A percentile compares a stretch with the other conserved stretches of the same genome.
Evolutionary conservation across 1,140 invertebrate genomes (phyloP).

Genomic region (Eriosoma lanigerum): DNA sequence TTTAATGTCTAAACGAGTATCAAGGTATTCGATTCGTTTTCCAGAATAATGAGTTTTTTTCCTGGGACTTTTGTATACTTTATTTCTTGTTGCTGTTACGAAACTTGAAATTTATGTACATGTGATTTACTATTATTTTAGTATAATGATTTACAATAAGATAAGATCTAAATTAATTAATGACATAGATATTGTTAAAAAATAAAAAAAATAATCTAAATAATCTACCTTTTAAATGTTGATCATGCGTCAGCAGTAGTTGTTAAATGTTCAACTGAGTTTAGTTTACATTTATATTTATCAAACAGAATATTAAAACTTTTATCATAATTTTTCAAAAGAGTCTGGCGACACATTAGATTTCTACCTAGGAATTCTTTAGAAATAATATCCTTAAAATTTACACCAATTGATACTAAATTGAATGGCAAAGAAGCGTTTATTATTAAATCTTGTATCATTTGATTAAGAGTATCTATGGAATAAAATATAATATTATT

Average conservation of each 20-base stretch:
- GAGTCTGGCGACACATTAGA: background rate
- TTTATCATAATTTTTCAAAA: background rate
- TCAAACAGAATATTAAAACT: background rate
- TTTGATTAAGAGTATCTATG: background rate
- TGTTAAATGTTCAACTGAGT: background rate
- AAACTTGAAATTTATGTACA: too few species aligned
- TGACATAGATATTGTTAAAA: background rate
- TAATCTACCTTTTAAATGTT: constrained; percentile 2
- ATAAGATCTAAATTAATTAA: too few species aligned
- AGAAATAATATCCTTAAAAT: background rate
- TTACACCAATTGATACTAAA: background rate
- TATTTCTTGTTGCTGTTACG: too few species aligned
- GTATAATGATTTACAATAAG: too few species aligned
- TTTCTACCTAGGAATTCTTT: background rate
- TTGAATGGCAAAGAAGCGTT: background rate
- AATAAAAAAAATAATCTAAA: background rate
- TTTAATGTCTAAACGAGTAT: too few species aligned
- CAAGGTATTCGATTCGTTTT: too few species aligned
- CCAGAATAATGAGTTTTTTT: too few species aligned
- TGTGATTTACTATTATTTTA: too few species aligned
- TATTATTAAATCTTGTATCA: background rate
- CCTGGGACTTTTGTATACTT: too few species aligned
- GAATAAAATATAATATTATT: background rate
- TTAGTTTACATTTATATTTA: background rate
- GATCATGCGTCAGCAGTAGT: background rate